These are phyloP conservation scores for Pristionchus japonicus DNA, from an alignment of 2,888 invertebrate species.

Conservation along the genomic window DNA sequence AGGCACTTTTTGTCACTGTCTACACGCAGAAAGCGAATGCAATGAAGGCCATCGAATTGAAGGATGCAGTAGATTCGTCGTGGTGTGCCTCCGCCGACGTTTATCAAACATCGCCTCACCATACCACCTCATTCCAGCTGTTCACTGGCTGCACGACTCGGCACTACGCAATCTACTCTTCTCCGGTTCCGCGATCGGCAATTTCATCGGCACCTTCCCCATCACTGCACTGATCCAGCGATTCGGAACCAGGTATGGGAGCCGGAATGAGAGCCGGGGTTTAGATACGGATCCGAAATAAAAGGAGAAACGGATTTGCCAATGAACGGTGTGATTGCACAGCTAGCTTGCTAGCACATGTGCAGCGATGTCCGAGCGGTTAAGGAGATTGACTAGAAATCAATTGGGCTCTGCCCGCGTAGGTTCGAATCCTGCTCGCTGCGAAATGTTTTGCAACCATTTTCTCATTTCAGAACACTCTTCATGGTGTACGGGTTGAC, in stretches of 20 bases:
- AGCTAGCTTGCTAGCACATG: background rate
- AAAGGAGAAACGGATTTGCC: background rate
- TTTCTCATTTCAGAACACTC: slow-evolving; percentile 22
- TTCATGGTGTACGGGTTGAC: slow-evolving; percentile 43
- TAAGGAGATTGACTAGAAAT: slow-evolving; percentile 70
- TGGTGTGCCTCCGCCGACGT: background rate
- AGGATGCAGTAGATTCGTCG: background rate
- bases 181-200: slow-evolving; percentile 41
- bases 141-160: slow-evolving; percentile 41
- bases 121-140: slow-evolving; percentile 26
- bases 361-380: slow-evolving; percentile 62
- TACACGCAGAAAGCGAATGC: too few species aligned
- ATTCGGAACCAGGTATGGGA: slow-evolving; percentile 32
- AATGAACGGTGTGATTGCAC: background rate
- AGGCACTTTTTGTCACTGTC: too few species aligned
- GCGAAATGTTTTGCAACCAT: background rate
- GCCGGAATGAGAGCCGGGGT: background rate
- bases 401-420: slow-evolving; percentile 68
- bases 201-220: slow-evolving; percentile 43
- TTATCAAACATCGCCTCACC: background rate
- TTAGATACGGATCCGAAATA: background rate
- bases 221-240: slow-evolving; percentile 40
- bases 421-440: slow-evolving; percentile 66
- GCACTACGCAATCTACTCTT: slow-evolving; percentile 35
- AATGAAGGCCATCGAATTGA: background rate